These are phyloP conservation scores for Haliclona indistincta DNA, from an alignment of 37 sponge, comb jelly and placozoan genomes.

Conservation along the genomic window DNA sequence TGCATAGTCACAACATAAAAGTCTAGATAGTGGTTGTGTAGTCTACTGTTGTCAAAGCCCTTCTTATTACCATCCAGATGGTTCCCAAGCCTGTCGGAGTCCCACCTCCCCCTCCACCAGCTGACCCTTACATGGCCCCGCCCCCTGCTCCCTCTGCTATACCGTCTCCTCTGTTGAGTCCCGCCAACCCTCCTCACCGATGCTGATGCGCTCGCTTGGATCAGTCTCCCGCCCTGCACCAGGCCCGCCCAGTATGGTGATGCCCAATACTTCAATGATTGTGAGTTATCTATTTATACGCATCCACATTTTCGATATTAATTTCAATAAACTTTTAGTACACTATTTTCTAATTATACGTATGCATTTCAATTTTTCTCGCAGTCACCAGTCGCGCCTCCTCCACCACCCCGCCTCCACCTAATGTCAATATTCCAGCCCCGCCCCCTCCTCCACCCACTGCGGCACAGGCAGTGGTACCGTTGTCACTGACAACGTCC, in stretches of 20 bases:
- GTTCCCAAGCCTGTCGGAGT: background rate
- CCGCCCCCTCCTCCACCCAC: constrained; percentile 41
- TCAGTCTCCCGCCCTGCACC: background rate
- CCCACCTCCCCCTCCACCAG: constrained; percentile 46
- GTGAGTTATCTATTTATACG: no score
- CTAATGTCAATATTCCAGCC: constrained; percentile 4
- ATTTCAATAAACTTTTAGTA: no score
- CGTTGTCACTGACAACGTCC: background rate
- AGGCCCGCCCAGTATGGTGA: background rate
- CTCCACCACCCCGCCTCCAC: constrained; percentile 40
- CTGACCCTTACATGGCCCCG: background rate
- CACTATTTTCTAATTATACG: no score
- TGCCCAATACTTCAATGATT: no score
- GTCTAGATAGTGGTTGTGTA: no score
- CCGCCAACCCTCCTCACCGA: no score
- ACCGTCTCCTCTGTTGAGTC: constrained; percentile 14
- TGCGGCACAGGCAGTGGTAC: constrained; percentile 6
- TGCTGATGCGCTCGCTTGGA: no score
- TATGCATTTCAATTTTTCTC: no score
- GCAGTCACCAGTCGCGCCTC: background rate
- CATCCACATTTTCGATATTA: no score
- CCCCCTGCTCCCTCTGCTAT: constrained; percentile 48
- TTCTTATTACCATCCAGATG: background rate
- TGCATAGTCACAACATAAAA: background rate
- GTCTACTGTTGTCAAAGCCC: no score